Percentiles rank a stretch among this genome's conserved stretches.
phyloP scores from a whole-genome alignment of 2,113 vertebrate genomes.

The Motacilla alba region DNA sequence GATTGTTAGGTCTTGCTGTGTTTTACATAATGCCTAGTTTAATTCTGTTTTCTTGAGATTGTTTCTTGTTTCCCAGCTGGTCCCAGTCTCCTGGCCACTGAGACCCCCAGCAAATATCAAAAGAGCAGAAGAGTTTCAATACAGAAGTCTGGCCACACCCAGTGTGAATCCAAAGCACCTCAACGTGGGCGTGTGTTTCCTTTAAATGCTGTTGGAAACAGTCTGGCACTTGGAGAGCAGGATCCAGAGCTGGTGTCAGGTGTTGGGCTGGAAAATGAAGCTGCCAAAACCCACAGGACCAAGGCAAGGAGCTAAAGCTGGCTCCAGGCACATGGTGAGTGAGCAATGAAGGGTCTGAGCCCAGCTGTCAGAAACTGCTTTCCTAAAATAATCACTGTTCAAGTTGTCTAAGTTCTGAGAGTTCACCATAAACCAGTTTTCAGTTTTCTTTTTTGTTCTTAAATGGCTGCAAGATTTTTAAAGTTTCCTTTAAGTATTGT shows the following conservation, averaged over 20 bases:
- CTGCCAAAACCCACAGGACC: not conserved
- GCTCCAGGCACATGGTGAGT: not conserved
- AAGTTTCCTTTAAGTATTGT: not conserved
- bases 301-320: not conserved
- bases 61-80: not conserved
- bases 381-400: not conserved
- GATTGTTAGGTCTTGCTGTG: not conserved
- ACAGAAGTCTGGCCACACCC: not conserved
- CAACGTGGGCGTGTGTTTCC: rapidly evolving
- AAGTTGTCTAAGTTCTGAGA: not conserved
- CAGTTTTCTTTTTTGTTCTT: not conserved
- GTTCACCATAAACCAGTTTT: not conserved
- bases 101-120: not conserved
- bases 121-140: not conserved
- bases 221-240: not conserved
- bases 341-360: not conserved
- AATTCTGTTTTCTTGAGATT: not conserved
- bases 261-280: not conserved
- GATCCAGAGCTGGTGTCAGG: not conserved
- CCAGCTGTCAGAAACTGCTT: not conserved
- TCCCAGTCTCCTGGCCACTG: not conserved
- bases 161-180: rapidly evolving
- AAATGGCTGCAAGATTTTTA: not conserved
- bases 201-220: not conserved
- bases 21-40: not conserved